Base-by-base conservation (phyloP, 2,113 vertebrate species). In the Gymnarchus niloticus region DNA sequence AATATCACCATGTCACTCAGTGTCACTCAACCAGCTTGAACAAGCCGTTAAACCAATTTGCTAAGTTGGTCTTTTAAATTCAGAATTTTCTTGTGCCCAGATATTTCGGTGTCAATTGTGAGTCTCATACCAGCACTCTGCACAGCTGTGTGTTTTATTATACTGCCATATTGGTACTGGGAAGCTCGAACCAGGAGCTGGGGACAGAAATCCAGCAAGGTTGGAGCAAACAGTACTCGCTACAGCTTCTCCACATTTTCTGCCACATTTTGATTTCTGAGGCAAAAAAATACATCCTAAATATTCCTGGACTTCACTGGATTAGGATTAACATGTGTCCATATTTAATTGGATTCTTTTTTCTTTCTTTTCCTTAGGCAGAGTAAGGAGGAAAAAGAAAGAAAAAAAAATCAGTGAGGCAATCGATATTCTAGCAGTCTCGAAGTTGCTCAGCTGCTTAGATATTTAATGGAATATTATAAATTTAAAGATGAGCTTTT, bases 291-390 rank as follows among this genome's bases (percentile, higher is more conserved):
- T 73, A 48, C 90, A 91, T 93, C 92, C 91, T 77, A 46, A 94
- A 85, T 90, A 85, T 92, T 93, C 89, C 91, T 91, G 80, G 77
- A 90, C 89, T 92, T 82, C 92, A 94, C 90, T 91, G 92, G 93
- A 94, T 94, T 85, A 89, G 88, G 87, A 87, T 89, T 93, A 94
- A 90, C 83, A 37, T 86, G 92, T 92, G 89, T 92, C 84, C 91
- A 92, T 87, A 90, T 94, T 91, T 94, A 93, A 94, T 94, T 92
- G 93, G 93, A 94, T 94, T 94, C 91, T 87, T 89, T 81, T 90
- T 78, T 90, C 91, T 92, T 92, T 92, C 90, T 83, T 69, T 57
- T 78, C 57, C 78, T 84, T 57, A 85, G 86, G 28, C 89, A 90
- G 88, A 86, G 88, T 83, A 89, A 88, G 88, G 88, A 86, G 88